A percentile compares a stretch with the other conserved stretches of the same genome.
phyloP scores from a whole-genome alignment of 2,888 invertebrate genomes.

The Escarpia spicata region DNA sequence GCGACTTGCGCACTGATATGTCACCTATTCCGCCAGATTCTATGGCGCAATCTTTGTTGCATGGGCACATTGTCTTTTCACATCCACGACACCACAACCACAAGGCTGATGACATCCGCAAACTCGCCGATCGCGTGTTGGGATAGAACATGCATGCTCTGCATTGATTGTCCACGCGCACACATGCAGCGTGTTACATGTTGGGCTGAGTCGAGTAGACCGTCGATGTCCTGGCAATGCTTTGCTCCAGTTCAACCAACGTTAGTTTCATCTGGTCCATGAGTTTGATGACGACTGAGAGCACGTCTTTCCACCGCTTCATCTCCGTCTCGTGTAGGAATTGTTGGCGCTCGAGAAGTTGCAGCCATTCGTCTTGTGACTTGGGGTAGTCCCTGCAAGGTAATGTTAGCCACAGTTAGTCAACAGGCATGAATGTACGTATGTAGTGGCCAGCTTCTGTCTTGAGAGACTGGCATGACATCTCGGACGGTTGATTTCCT shows the following conservation, averaged over 20 bases:
- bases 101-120: not conserved
- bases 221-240: not conserved
- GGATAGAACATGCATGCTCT: not conserved
- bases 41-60: not conserved
- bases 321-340: conserved; percentile 82
- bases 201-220: not conserved
- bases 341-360: conserved; percentile 82
- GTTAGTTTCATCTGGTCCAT: conserved; percentile 57
- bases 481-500: no score
- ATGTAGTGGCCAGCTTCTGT: no score
- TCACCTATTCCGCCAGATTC: not conserved
- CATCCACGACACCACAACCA: not conserved
- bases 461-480: no score
- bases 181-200: not conserved
- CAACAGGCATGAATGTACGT: not conserved
- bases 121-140: not conserved
- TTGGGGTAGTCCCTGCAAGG: conserved; percentile 74
- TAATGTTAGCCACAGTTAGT: not conserved
- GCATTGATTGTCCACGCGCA: not conserved
- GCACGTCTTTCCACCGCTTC: conserved; percentile 78
- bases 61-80: not conserved
- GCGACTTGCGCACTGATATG: not conserved
- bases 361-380: conserved; percentile 84
- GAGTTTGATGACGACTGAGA: conserved; percentile 63
- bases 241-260: conserved; percentile 28